Evolutionary conservation across 1,140 invertebrate species (phyloP), one percentile per base, ranked within the genome.

Genomic region (Brachionus koreanus): DNA sequence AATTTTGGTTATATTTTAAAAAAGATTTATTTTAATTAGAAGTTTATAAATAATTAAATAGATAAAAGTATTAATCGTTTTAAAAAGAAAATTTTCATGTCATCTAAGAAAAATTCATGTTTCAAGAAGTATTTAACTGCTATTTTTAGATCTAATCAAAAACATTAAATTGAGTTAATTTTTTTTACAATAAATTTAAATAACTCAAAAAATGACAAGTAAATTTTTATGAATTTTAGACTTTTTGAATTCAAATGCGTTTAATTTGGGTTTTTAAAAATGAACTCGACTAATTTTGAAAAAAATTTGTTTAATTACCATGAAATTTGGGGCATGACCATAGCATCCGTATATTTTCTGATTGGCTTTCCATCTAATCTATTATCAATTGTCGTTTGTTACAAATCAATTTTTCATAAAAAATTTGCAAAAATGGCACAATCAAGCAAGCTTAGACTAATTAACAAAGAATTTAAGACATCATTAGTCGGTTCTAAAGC

Each of bases 291-390:
- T 9, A 69, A 42, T 16, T 39, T 35, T 9, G 19, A 35, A 4
- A 5, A 23, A 33, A 49, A 52, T 35, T 42, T 79, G 33, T 79
- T 79, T 61, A 79, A 79, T 65, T 16, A 57, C 5, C 76, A 79
- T 25, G 76, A 79, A 65, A 57, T 79, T 29, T 39, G 33, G 37
- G 76, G 76, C 0, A 79, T 79, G 33, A n/a, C 35, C 29, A 79
- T 79, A 3, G 61, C 49, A 9, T 42, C 33, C 7, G 23, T 79
- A 35, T 79, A 79, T 65, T 79, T 79, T 19, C 52, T 79, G 7
- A 61, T 79, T 25, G 76, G 76, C 57, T 79, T 79, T 61, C 76
- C 76, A 79, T 79, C 76, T 5, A 79, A 79, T 23, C 43, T 79
- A 35, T 16, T 79, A 3, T 79, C 76, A 29, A 65, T 79, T 13